Conservation (phyloP, 2,888 invertebrate species). For the Leptopterna dolabrata region DNA sequence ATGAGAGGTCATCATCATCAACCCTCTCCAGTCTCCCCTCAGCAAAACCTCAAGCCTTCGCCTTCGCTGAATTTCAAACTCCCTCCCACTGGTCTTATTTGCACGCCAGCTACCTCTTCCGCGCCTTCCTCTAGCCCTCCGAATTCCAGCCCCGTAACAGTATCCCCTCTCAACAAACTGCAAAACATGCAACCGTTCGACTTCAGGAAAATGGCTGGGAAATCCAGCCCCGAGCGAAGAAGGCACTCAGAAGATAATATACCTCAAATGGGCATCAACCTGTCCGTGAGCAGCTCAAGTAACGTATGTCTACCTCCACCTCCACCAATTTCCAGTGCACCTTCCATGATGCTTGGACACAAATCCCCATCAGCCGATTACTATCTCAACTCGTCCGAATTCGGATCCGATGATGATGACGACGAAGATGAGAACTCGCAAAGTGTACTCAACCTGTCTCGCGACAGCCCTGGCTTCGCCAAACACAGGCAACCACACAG, state of each 20-base stretch:
- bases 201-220: constrained; percentile 77
- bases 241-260: constrained; percentile 66
- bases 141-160: constrained; percentile 74
- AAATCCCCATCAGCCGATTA: constrained; percentile 65
- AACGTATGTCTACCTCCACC: constrained; percentile 67
- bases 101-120: constrained; percentile 62
- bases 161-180: constrained; percentile 86
- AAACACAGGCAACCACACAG: constrained; percentile 69
- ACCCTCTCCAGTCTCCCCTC: constrained; percentile 49
- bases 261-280: constrained; percentile 68
- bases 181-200: constrained; percentile 97
- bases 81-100: constrained; percentile 66
- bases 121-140: constrained; percentile 75
- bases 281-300: constrained; percentile 69
- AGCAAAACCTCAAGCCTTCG: constrained; percentile 60
- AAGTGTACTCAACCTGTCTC: constrained; percentile 75
- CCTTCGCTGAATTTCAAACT: constrained; percentile 68
- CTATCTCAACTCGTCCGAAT: constrained; percentile 70
- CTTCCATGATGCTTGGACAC: constrained; percentile 66
- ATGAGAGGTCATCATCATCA: constrained; percentile 38
- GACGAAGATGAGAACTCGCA: constrained; percentile 74
- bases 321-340: constrained; percentile 65
- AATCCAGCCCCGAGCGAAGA: constrained; percentile 62
- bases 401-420: constrained; percentile 73
- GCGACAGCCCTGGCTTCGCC: constrained; percentile 69